phyloP scores from a whole-genome alignment of 1,140 invertebrate species.

The Bradysia coprophila region DNA sequence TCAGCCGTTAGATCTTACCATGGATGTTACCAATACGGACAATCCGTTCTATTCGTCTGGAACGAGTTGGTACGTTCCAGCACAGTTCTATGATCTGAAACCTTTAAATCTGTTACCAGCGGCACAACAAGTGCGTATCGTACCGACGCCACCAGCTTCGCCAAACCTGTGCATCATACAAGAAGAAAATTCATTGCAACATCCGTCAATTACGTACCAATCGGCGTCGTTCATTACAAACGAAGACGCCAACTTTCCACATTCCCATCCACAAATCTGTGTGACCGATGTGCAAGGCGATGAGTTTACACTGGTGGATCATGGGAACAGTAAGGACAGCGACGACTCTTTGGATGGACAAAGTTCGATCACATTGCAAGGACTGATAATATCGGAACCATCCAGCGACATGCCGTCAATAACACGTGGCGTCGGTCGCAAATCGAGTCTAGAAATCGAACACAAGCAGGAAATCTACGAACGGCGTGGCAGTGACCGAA shows the following conservation, averaged over 20 bases:
- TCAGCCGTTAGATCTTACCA: constrained; percentile 20
- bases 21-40: constrained; percentile 11
- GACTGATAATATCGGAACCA: constrained; percentile 50
- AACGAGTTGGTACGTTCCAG: constrained; percentile 17
- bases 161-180: constrained; percentile 70
- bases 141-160: constrained; percentile 20
- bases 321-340: constrained; percentile 41
- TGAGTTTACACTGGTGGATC: constrained; percentile 54
- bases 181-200: constrained; percentile 39
- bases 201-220: constrained; percentile 5
- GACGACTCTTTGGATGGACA: constrained; percentile 20
- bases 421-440: constrained; percentile 54
- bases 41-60: constrained; percentile 5
- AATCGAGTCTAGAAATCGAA: constrained; percentile 37
- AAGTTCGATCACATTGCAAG: constrained; percentile 29
- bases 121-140: constrained; percentile 20
- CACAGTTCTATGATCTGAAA: constrained; percentile 26
- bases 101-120: constrained; percentile 34
- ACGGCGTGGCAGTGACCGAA: constrained; percentile 32
- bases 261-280: constrained; percentile 64
- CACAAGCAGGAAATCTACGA: constrained; percentile 2
- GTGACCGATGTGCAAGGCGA: constrained; percentile 77
- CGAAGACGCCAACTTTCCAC: constrained; percentile 10
- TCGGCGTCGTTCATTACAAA: constrained; percentile 1
- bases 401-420: constrained; percentile 60